These are phyloP conservation scores for Leptobrachium ailaonicum DNA, from an alignment of 2,113 vertebrate genomes.

Conservation along the genomic window DNA sequence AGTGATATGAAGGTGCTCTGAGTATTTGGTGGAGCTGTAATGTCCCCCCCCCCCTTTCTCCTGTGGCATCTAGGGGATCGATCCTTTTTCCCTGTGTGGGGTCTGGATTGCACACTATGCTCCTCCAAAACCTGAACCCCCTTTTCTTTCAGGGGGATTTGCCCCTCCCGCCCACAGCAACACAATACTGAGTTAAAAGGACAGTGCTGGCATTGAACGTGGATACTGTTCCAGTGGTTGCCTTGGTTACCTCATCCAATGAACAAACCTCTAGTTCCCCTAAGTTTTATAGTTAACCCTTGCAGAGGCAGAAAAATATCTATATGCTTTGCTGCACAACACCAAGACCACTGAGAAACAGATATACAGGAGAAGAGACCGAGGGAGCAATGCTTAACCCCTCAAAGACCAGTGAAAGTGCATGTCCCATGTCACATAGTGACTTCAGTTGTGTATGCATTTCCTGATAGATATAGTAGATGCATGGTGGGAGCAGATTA, in stretches of 20 bases:
- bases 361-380: not conserved
- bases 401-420: not conserved
- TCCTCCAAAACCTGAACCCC: not conserved
- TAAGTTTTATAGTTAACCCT: slow-evolving; percentile 6
- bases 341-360: not conserved
- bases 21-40: too few relatives aligned
- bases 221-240: not conserved
- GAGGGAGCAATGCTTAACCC: not conserved
- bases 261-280: not conserved
- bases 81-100: too few relatives aligned
- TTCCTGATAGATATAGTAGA: too few relatives aligned
- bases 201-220: not conserved
- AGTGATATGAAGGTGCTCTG: too few relatives aligned
- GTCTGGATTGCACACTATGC: too few relatives aligned
- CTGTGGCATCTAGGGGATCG: too few relatives aligned
- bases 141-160: not conserved
- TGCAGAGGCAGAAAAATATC: not conserved
- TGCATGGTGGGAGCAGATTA: too few relatives aligned
- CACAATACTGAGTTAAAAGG: not conserved
- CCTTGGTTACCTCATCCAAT: slow-evolving; percentile 8
- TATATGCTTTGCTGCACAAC: not conserved
- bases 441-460: too few relatives aligned
- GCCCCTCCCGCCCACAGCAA: not conserved
- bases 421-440: too few relatives aligned
- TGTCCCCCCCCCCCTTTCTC: too few relatives aligned